These are phyloP conservation scores for Varecia variegata DNA, from an alignment of 2,797 vertebrate genomes.

Conservation along the genomic window DNA sequence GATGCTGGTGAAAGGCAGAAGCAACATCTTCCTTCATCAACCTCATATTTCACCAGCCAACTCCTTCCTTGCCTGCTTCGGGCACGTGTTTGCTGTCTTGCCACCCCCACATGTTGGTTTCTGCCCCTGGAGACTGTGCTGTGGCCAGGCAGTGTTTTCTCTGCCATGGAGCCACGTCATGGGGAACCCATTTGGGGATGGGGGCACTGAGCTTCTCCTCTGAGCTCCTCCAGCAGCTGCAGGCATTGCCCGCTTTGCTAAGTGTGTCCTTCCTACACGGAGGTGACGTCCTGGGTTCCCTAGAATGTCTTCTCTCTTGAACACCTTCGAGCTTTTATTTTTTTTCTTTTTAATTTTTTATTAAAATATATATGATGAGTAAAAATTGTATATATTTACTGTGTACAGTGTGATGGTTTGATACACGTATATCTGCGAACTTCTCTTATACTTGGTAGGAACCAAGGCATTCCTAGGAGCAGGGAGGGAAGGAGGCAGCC, in stretches of 20 bases:
- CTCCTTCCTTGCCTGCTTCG: not conserved
- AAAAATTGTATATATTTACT: not conserved
- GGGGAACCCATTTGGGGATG: not conserved
- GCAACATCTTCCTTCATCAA: not conserved
- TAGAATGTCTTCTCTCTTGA: fast-evolving
- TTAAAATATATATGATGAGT: not conserved
- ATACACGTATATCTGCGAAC: not conserved
- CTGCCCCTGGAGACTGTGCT: too few species aligned
- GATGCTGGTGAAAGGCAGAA: not conserved
- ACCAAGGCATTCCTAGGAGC: not conserved
- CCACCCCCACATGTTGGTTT: fast-evolving
- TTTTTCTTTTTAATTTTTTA: not conserved
- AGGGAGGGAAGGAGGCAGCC: not conserved
- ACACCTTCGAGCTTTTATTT: not conserved
- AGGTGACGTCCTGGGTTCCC: not conserved
- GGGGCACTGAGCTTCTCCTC: not conserved
- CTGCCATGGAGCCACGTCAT: not conserved
- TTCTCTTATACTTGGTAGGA: not conserved
- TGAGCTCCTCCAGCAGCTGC: not conserved
- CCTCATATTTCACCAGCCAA: not conserved
- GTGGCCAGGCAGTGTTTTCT: not conserved
- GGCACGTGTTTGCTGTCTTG: not conserved
- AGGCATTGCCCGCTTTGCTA: too few species aligned
- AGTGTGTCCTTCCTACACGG: not conserved
- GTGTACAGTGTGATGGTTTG: not conserved